These are phyloP conservation scores for Cheilosia urbana DNA, from an alignment of 2,888 invertebrate genomes.

Conservation along the genomic window DNA sequence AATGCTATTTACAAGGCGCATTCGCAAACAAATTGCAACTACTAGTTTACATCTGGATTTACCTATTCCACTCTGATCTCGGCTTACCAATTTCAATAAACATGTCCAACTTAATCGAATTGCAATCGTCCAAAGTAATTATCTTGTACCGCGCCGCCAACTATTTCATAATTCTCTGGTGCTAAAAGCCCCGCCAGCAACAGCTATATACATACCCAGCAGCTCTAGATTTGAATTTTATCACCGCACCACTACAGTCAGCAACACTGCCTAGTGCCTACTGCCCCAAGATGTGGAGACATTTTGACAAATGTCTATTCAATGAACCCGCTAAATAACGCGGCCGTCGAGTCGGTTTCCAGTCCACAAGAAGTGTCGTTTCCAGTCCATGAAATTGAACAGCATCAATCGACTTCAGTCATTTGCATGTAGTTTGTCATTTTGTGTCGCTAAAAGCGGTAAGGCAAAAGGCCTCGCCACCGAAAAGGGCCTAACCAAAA, in stretches of 20 bases:
- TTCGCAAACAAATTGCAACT: conserved; percentile 63
- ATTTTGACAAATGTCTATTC: conserved; percentile 74
- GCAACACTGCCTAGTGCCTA: background rate
- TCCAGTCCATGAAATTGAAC: conserved; percentile 53
- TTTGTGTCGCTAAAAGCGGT: conserved; percentile 24
- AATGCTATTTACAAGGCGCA: conserved; percentile 9
- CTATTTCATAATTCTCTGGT: conserved; percentile 63
- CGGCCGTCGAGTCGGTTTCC: conserved; percentile 30
- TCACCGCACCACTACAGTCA: conserved; percentile 5
- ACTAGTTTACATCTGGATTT: conserved; percentile 46
- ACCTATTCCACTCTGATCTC: conserved; percentile 21
- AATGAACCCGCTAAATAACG: conserved; percentile 62
- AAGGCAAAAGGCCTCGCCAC: background rate
- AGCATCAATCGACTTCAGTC: conserved; percentile 67
- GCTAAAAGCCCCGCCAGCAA: conserved; percentile 29
- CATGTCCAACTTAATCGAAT: conserved; percentile 65
- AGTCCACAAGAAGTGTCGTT: background rate
- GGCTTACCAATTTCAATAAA: conserved; percentile 62
- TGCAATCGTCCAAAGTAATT: conserved; percentile 70
- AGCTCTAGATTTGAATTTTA: conserved; percentile 41
- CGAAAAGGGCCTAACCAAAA: background rate
- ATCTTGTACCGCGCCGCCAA: conserved; percentile 35
- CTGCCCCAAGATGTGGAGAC: conserved; percentile 23
- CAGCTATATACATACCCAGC: background rate
- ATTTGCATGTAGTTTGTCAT: conserved; percentile 72